These are phyloP conservation scores for Acipenser ruthenus DNA, from an alignment of 2,797 vertebrate species.

Conservation along the genomic window DNA sequence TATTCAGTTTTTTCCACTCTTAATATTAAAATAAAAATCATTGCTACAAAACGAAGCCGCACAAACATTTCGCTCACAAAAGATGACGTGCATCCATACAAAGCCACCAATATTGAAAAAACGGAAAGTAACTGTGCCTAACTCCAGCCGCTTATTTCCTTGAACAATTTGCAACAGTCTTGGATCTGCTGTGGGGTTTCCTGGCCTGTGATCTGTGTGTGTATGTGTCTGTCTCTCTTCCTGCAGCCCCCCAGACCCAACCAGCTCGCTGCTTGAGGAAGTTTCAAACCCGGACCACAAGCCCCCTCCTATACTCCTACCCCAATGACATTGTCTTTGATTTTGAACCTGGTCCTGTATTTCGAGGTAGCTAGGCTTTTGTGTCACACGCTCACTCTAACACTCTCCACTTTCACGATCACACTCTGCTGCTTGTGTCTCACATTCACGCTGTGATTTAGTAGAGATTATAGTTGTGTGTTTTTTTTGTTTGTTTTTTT, in stretches of 20 bases:
- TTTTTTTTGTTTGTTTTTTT: too few species aligned
- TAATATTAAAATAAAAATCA: too few species aligned
- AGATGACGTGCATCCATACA: too few species aligned
- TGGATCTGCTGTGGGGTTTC: slow-evolving; percentile 22
- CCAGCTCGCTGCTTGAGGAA: slow-evolving; percentile 94
- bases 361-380: slow-evolving; percentile 97
- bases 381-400: slow-evolving; percentile 51
- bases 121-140: too few species aligned
- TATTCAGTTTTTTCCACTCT: too few species aligned
- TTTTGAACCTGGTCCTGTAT: slow-evolving; percentile 97
- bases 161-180: slow-evolving; percentile 3
- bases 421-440: slow-evolving; percentile 61
- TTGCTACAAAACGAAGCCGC: too few species aligned
- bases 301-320: slow-evolving; percentile 96
- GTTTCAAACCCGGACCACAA: slow-evolving; percentile 94
- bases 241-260: slow-evolving; percentile 85
- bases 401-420: slow-evolving; percentile 26
- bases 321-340: slow-evolving; percentile 99
- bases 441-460: slow-evolving; percentile 48
- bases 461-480: too few species aligned
- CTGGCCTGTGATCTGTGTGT: slow-evolving; percentile 49
- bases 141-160: too few species aligned
- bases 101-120: too few species aligned
- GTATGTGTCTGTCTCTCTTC: slow-evolving; percentile 60
- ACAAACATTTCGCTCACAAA: too few species aligned